Evolutionary conservation across 2,888 invertebrate genomes (phyloP), one percentile per base, ranked within the genome.

Genomic region (Schizaphis graminum): DNA sequence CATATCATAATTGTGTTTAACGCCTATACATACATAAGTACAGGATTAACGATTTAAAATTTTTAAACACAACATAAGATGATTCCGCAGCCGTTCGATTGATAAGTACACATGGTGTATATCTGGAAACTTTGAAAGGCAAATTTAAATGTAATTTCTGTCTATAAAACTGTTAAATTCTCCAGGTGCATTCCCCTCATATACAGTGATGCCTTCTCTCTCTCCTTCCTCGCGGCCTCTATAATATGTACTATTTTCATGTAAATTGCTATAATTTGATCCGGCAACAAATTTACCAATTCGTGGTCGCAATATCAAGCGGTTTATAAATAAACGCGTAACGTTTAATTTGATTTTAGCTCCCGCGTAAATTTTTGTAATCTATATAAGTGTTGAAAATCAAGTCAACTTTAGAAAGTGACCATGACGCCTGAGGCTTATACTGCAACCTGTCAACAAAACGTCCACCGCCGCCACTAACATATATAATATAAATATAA

Each of bases 371-470:
- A 41, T 21, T 35, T 35, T 77, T 77, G 35, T 35, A 77, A 77
- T 41, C 35, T 77, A 77, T 77, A 35, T 24, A 16, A 16, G 21
- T 53, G 7, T 8, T 77, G 35, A 35, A 77, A 77, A 77, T 41
- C 77, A 77, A 77, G 21, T 77, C 7, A 77, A 77, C 77, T 77
- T 77, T 35, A 77, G 77, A 77, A 77, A 77, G 77, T 77, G 77
- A 77, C 35, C 35, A 77, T 35, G 77, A 35, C 21, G 77, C 35
- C 77, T 8, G 35, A 35, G 77, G 77, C 77, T 77, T 21, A 24
- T 21, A 77, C 77, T 2, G 35, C 8, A 77, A 77, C 77, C 35
- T 77, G 77, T 77, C 77, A 77, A 77, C 77, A 77, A 8, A 77
- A 77, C 77, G 77, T 77, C 77, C 35, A 77, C 77, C 35, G 77